Evolutionary conservation across 1,140 invertebrate species (phyloP).

Genomic region (Polypedilum vanderplanki): DNA sequence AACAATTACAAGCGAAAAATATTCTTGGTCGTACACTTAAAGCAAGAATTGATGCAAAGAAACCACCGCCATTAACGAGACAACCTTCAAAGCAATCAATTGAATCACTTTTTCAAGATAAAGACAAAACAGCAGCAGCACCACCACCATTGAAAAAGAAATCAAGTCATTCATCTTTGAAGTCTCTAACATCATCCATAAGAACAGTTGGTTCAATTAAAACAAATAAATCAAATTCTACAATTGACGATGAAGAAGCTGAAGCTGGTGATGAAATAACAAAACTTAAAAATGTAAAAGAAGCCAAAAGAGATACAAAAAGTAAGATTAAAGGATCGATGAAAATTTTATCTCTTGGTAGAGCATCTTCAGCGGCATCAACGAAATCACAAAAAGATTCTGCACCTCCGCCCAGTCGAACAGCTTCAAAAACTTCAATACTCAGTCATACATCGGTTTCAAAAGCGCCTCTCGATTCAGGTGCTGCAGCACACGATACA

Average conservation of each 20-base stretch:
- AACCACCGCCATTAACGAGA: neutral
- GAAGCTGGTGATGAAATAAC: slow-evolving; percentile 23
- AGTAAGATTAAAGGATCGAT: neutral
- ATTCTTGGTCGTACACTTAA: neutral
- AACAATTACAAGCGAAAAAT: slow-evolving; percentile 11
- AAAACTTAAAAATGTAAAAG: slow-evolving; percentile 3
- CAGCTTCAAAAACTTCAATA: slow-evolving; percentile 12
- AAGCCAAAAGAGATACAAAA: neutral
- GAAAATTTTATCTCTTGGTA: neutral
- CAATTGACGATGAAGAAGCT: slow-evolving; percentile 1
- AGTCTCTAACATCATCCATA: neutral
- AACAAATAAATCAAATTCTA: neutral
- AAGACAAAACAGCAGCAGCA: neutral
- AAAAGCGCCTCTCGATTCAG: neutral
- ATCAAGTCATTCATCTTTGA: neutral
- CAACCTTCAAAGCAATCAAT: slow-evolving; percentile 20
- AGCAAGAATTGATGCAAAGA: neutral
- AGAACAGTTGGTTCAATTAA: neutral
- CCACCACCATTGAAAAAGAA: neutral
- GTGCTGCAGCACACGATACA: neutral
- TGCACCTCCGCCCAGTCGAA: neutral
- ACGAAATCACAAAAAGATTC: neutral
- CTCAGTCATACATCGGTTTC: neutral
- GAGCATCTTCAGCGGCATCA: neutral
- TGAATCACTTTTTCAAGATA: neutral